A percentile compares a stretch with the other conserved stretches of the same genome.
Conservation (phyloP, 2,888 invertebrate species). For the Xestobium rufovillosum region DNA sequence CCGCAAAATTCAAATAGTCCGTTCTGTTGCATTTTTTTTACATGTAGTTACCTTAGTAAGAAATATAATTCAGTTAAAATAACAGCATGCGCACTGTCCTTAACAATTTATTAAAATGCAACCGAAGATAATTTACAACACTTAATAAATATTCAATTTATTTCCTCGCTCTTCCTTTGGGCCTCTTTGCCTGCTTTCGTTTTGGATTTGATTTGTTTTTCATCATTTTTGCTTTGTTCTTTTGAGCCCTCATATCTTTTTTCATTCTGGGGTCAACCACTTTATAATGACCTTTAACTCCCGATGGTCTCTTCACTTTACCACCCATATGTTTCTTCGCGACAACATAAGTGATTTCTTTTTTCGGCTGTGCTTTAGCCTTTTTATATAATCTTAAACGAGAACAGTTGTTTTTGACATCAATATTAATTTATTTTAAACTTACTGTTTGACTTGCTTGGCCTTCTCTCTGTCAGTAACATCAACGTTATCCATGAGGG, state of each 20-base stretch:
- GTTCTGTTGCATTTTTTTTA: no score
- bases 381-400: conserved; percentile 78
- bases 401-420: conserved; percentile 18
- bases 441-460: conserved; percentile 80
- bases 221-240: conserved; percentile 38
- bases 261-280: conserved; percentile 97
- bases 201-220: conserved; percentile 28
- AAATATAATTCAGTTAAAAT: no score
- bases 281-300: conserved; percentile 86
- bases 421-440: conserved; percentile 2
- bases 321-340: conserved; percentile 79
- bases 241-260: conserved; percentile 74
- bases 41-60: no score
- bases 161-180: conserved; percentile 40
- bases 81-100: no score
- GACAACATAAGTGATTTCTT: conserved; percentile 88
- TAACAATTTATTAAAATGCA: no score
- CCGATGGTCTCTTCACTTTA: conserved; percentile 68
- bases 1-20: no score
- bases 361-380: conserved; percentile 75
- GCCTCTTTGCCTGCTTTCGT: conserved; percentile 31
- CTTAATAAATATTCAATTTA: no score
- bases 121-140: no score
- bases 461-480: conserved; percentile 90
- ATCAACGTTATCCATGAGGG: conserved; percentile 83